Conservation (phyloP, 2,797 vertebrate genomes). For the Botia kubotai region DNA sequence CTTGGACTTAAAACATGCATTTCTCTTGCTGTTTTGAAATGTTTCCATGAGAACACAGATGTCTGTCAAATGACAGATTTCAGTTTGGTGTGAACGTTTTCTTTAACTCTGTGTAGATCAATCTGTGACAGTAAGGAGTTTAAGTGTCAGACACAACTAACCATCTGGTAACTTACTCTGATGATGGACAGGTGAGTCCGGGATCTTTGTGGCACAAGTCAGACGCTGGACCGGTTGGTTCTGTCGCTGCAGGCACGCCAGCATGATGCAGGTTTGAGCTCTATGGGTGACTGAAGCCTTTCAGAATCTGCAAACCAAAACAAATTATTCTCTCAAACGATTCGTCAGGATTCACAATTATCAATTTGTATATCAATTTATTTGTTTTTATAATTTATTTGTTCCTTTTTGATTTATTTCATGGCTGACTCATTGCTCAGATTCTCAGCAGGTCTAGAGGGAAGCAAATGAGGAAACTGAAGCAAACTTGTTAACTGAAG, state of each 20-base stretch:
- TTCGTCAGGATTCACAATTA: neutral
- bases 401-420: constrained; percentile 60
- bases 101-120: neutral
- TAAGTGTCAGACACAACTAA: too few relatives aligned
- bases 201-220: constrained; percentile 84
- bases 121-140: neutral
- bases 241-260: constrained; percentile 95
- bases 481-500: constrained; percentile 40
- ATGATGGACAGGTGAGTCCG: constrained; percentile 76
- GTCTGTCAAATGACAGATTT: neutral
- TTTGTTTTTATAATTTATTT: too few relatives aligned
- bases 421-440: constrained; percentile 65
- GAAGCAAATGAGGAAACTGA: constrained; percentile 47
- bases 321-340: neutral
- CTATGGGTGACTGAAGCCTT: constrained; percentile 41
- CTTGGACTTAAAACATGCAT: neutral
- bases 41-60: neutral
- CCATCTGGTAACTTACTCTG: constrained; percentile 70
- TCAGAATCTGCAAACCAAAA: constrained; percentile 68
- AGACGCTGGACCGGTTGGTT: constrained; percentile 87
- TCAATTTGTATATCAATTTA: neutral
- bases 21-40: neutral
- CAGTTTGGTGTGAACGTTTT: too few relatives aligned
- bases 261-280: constrained; percentile 82
- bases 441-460: constrained; percentile 59